phyloP scores from a whole-genome alignment of 2,888 invertebrate genomes.

The Pachycephus smyrnensis region DNA sequence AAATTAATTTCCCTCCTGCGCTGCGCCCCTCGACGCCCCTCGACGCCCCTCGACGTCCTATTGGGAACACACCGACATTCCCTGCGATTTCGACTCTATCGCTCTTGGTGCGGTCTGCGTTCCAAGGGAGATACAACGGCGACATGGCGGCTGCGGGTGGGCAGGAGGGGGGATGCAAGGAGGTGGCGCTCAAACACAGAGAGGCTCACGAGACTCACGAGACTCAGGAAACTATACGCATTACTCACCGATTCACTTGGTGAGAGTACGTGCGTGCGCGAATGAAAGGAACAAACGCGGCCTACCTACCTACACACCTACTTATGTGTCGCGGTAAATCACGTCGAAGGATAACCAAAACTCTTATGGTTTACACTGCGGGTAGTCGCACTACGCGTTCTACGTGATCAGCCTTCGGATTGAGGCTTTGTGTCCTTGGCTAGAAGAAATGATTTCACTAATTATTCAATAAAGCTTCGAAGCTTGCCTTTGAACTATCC shows the following conservation, averaged over 20 bases:
- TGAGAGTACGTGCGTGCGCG: not conserved
- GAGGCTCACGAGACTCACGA: not conserved
- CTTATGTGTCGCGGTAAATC: not conserved
- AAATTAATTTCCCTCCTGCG: constrained; percentile 37
- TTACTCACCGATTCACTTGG: not conserved
- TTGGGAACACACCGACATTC: not conserved
- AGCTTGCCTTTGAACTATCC: not conserved
- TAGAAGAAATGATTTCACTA: not conserved
- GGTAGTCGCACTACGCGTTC: not conserved
- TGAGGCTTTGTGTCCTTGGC: not conserved
- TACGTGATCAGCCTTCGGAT: not conserved
- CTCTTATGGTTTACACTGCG: not conserved
- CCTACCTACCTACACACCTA: not conserved
- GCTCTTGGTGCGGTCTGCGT: too few species aligned
- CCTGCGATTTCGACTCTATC: not conserved
- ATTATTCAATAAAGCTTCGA: not conserved
- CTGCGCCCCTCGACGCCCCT: not conserved
- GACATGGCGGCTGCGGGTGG: too few species aligned
- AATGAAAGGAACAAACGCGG: not conserved
- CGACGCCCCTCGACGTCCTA: not conserved
- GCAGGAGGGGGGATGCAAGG: not conserved
- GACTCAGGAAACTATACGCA: not conserved
- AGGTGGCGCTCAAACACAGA: not conserved
- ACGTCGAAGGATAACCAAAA: not conserved
- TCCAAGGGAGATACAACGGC: too few species aligned